Conservation (phyloP, 2,113 vertebrate species). For the Candoia aspera region DNA sequence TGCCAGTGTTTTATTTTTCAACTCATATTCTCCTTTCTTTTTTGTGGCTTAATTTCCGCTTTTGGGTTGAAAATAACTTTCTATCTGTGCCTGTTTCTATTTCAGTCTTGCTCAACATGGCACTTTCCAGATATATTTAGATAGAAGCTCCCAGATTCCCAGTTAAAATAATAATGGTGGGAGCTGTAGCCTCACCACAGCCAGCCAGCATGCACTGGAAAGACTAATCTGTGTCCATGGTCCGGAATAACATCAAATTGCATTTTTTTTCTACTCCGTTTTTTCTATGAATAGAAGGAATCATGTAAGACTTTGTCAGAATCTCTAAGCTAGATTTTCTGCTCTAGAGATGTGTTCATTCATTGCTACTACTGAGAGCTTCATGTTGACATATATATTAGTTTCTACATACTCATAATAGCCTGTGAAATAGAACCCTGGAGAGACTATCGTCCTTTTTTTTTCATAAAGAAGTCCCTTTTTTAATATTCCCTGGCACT, state of each 20-base stretch:
- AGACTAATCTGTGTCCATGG: neutral
- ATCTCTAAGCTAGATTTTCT: neutral
- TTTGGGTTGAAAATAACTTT: neutral
- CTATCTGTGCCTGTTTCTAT: neutral
- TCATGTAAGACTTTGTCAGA: neutral
- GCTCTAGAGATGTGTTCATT: neutral
- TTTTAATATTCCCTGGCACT: neutral
- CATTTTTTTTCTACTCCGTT: neutral
- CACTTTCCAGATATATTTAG: neutral
- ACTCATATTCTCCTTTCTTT: neutral
- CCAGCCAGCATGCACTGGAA: neutral
- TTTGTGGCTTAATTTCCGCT: neutral
- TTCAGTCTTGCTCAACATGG: neutral
- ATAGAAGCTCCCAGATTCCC: neutral
- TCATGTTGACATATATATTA: neutral
- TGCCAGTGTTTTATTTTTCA: too few species aligned
- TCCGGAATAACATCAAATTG: neutral
- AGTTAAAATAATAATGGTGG: too few species aligned
- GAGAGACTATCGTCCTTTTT: conserved; percentile 9
- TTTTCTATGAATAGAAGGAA: neutral
- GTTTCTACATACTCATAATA: neutral
- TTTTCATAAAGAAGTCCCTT: neutral
- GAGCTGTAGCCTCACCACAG: too few species aligned
- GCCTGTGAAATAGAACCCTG: conserved; percentile 22
- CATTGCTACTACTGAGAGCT: neutral